Percentiles rank a stretch among this genome's conserved stretches.
Conservation (phyloP, 2,113 vertebrate species). For the Mesitornis unicolor region DNA sequence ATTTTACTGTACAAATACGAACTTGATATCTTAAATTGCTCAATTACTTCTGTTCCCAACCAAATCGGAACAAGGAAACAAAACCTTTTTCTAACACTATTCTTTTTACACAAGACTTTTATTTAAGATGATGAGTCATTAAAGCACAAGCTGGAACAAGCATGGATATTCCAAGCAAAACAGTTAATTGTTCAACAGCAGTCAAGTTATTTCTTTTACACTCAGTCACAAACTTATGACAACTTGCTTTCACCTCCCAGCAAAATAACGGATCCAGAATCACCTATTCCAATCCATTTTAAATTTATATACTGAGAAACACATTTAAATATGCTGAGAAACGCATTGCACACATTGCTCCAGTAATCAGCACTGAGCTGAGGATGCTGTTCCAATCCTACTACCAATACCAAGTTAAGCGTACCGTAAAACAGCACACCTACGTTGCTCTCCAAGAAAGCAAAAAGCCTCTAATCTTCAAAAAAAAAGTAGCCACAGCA, state of each 20-base stretch:
- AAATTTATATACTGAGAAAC: not conserved
- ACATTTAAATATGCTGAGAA: not conserved
- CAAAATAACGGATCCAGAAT: slow-evolving; percentile 11
- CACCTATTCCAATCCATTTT: not conserved
- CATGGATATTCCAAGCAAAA: slow-evolving; percentile 41
- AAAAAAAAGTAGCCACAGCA: not conserved
- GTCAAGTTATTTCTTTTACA: not conserved
- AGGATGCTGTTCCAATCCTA: not conserved
- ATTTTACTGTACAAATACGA: not conserved
- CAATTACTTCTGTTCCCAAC: slow-evolving; percentile 3
- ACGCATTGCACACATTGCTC: not conserved
- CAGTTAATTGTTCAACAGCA: slow-evolving; percentile 25
- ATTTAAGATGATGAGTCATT: slow-evolving; percentile 60
- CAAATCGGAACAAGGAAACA: slow-evolving; percentile 36
- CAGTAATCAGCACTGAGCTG: not conserved
- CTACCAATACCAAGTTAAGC: not conserved
- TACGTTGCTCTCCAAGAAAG: not conserved
- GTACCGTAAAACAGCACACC: not conserved
- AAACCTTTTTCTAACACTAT: slow-evolving; percentile 1
- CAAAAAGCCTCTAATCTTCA: not conserved
- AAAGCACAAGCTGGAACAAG: slow-evolving; percentile 51
- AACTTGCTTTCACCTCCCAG: slow-evolving; percentile 9
- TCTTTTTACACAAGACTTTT: slow-evolving; percentile 55
- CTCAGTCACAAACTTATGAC: not conserved
- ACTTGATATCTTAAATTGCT: not conserved